Evolutionary conservation across 1,140 invertebrate species (phyloP), one percentile per base, ranked within the genome.

Genomic region (Pomacea maculata): DNA sequence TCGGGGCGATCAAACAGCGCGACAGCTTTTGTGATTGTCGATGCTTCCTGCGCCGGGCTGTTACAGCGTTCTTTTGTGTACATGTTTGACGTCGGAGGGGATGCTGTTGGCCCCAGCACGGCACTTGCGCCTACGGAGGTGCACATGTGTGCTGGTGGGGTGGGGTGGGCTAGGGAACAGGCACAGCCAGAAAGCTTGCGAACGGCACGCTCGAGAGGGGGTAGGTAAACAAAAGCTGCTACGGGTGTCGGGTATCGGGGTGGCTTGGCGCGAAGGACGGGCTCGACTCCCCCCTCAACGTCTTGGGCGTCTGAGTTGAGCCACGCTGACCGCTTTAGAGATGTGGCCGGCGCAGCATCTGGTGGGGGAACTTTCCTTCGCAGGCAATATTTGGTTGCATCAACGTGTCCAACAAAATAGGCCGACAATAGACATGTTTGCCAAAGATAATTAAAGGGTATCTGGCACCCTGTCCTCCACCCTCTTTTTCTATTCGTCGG

Each of bases 301-400:
- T 61, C 57, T 61, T 61, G 57, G 15, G 15, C 4, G 57, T 61
- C 57, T 61, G 11, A 17, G 57, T 14, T 61, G 57, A 61, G 15
- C 34, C 10, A 29, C n/a, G 34, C 34, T 73, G 10, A 19, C 63
- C 25, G 34, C 55, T 55, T 21, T 34, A 29, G 21, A 21, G 68
- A 12, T 68, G 29, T 73, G 57, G 10, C 34, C 63, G 78, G 54
- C 55, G 70, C 71, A 65, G 29, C 78, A 80, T 80, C 78, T 80
- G 79, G 57, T 57, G 72, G 68, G 70, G 17, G 25, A 19, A 1
- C 7, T 21, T 5, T 17, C 15, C 2, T 9, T 45, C 63, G 29
- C 70, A n/a, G 68, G 71, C 63, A 74, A 80, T 73, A 80, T 80
- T 80, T 74, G 73, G 72, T 75, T 65, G 67, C 79, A 80, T 68